Evolutionary conservation across 2,888 invertebrate species (phyloP), one percentile per base, ranked within the genome.

Genomic region (Nasonovia ribisnigri): DNA sequence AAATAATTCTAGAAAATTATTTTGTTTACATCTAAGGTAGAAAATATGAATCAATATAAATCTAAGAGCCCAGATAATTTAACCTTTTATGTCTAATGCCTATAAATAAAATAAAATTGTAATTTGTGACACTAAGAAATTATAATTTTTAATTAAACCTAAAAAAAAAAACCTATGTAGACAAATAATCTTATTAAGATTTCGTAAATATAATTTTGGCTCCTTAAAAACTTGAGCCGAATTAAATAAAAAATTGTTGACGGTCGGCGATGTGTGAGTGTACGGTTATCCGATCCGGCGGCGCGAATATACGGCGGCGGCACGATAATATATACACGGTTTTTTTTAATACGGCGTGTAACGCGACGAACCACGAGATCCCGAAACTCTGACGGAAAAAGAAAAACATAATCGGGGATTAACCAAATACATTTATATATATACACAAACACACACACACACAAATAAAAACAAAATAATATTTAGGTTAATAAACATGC

Each of bases 261-360:
- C 90, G 93, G 86, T 93, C 93, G 90, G 90, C 93, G 86, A 90
- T 93, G 93, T 89, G 89, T 89, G 93, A 43, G 67, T 93, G 93
- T 93, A 93, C 93, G 90, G 4, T 93, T 87, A 93, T 93, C 93
- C 93, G 93, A 93, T 93, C 93, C 60, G 93, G 60, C 90, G 93
- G 51, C 93, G 93, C 93, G 93, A 93, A 42, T 90, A 93, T 90
- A 93, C 93, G 93, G 90, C 93, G 90, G 48, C 93, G 93, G 93
- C 93, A 93, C 93, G 86, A 90, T 90, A 86, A 90, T 93, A 93
- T 93, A 86, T 90, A 93, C 90, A 93, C 93, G 93, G 84, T 90
- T 94, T 86, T 94, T 90, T 94, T 94, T 94, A 94, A 94, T 94
- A 94, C 94, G 94, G 94, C 94, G 94, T 93, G 94, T 94, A 94